Base-by-base conservation (phyloP, 1,140 invertebrate species). In the Drosophila dunni region DNA sequence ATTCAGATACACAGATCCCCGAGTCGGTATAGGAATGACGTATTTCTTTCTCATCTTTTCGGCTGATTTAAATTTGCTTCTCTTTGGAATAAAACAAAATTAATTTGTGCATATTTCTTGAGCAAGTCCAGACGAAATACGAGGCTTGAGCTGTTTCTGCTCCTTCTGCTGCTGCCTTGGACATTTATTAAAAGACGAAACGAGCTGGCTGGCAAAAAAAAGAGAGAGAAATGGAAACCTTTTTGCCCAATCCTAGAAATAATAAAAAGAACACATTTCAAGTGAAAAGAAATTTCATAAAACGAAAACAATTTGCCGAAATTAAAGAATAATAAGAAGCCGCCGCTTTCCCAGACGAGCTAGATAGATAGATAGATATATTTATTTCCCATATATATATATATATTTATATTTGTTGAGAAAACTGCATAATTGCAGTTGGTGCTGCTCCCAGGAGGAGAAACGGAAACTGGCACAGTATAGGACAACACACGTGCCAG, bases 71-170 rank as follows among this genome's bases (percentile, higher is more conserved):
- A 89, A 89, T 89, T 89, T 86, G 79, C 84, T 78, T 89, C 88
- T 71, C 79, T 29, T 68, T 72, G 68, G 77, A 89, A 89, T 89
- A 84, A 89, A 90, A 84, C 75, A 76, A 89, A 89, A 89, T 89
- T 89, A 89, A 89, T 89, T 88, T 89, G 84, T 89, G 84, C 84
- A 89, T 89, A 84, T 89, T 89, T 89, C 84, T 89, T 70, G 84
- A 89, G 78, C 83, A n/a, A 33, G 63, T 51, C 83, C 83, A 88
- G 79, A 83, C 79, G 83, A 83, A 86, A 86, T 86, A 78, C 83
- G 83, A 86, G 81, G 76, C 76, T 71, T 42, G 29, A 69, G 68
- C 33, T 75, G 67, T 67, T 78, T 48, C 57, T 67, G 17, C 50
- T 72, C 29, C n/a, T 15, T 33, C 34, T 29, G 29, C 29, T 29